Percentiles rank a stretch among this genome's conserved stretches.
These are phyloP conservation scores for Gorsachius goisagi DNA, from an alignment of 2,113 vertebrate species.

Conservation along the genomic window DNA sequence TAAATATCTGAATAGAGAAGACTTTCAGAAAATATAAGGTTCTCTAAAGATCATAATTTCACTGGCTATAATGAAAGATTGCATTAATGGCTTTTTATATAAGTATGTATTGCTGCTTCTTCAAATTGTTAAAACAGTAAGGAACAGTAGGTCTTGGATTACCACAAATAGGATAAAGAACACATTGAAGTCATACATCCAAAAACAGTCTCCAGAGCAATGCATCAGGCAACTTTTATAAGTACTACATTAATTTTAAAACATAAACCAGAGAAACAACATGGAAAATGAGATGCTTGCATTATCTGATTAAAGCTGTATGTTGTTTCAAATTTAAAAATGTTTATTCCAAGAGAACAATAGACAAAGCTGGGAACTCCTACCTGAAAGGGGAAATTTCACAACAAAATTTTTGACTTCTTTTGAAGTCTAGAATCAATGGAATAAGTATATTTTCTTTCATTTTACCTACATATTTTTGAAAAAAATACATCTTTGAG, in stretches of 20 bases:
- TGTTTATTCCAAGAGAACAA: not conserved
- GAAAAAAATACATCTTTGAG: not conserved
- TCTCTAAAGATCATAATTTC: not conserved
- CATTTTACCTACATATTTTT: not conserved
- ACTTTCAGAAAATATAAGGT: not conserved
- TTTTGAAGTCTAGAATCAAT: not conserved
- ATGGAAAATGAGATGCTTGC: not conserved
- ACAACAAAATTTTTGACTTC: not conserved
- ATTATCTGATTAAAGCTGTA: not conserved
- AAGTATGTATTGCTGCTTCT: not conserved
- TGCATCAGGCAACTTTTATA: not conserved
- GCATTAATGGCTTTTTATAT: not conserved
- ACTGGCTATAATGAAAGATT: not conserved
- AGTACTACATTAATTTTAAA: not conserved
- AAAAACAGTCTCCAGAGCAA: not conserved
- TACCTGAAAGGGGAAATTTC: not conserved
- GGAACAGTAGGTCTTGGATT: not conserved
- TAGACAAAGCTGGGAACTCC: not conserved
- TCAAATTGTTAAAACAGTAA: not conserved
- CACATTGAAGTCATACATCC: not conserved
- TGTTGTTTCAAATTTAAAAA: not conserved
- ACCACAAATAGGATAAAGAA: not conserved
- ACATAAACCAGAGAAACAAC: not conserved
- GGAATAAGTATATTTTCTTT: not conserved
- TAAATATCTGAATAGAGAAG: not conserved